Evolutionary conservation across 1,140 invertebrate genomes (phyloP).

Genomic region (Drosophila nigromelanica): DNA sequence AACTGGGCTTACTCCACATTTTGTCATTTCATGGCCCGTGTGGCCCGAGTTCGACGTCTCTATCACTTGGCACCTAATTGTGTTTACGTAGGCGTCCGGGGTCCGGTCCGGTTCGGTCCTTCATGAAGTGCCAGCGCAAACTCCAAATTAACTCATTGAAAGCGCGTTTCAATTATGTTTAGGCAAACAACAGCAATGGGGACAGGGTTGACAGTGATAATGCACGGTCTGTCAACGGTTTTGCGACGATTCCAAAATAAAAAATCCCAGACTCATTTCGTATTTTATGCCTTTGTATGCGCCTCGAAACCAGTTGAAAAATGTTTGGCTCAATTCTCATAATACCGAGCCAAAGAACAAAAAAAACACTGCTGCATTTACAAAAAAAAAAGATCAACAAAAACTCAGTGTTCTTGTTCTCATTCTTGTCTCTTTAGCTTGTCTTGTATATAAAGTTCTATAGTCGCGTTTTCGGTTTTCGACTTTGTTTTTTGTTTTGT

Average conservation of each 20-base stretch:
- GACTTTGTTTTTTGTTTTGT: conserved; percentile 24
- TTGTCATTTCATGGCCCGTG: conserved; percentile 75
- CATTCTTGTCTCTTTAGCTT: conserved; percentile 71
- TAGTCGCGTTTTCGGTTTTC: conserved; percentile 45
- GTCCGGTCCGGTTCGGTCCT: conserved; percentile 15
- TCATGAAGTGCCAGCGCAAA: conserved; percentile 33
- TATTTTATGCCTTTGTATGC: conserved; percentile 68
- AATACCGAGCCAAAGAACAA: conserved; percentile 38
- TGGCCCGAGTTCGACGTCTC: conserved; percentile 23
- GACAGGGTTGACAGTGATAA: conserved; percentile 69
- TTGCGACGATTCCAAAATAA: conserved; percentile 13
- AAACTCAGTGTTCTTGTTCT: conserved; percentile 74
- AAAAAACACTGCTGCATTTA: conserved; percentile 13
- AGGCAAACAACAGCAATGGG: conserved; percentile 59
- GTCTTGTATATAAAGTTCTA: conserved; percentile 61
- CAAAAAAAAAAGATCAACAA: conserved; percentile 46
- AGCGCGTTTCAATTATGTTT: conserved; percentile 80
- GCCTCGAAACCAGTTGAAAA: conserved; percentile 60
- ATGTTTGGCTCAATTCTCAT: conserved; percentile 77
- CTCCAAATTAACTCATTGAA: conserved; percentile 78
- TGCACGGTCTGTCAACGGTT: conserved; percentile 28
- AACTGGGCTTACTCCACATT: conserved; percentile 72
- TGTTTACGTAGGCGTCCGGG: conserved; percentile 75
- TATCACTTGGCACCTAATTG: conserved; percentile 74
- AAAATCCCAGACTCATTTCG: conserved; percentile 56